These are phyloP conservation scores for Anthopleura xanthogrammica DNA, from an alignment of 92 coral and sea anemone genomes.

Conservation along the genomic window DNA sequence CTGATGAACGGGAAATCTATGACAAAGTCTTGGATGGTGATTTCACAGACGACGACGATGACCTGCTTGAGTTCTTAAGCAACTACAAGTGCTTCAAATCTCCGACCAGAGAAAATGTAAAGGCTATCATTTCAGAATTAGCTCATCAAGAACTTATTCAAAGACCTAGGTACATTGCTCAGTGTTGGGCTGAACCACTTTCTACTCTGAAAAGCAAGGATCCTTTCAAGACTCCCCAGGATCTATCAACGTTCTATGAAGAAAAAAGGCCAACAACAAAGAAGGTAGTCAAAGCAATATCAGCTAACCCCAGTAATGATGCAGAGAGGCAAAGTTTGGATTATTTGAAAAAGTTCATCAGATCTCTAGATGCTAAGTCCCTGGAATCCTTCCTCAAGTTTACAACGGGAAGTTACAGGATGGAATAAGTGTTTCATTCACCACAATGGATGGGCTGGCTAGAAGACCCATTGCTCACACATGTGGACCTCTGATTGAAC, in stretches of 20 bases:
- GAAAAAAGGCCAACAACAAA: slow-evolving; percentile 21
- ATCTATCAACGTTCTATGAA: no score
- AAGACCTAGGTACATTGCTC: slow-evolving; percentile 52
- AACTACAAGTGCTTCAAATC: slow-evolving; percentile 19
- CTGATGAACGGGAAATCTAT: slow-evolving; percentile 33
- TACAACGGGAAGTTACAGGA: slow-evolving; percentile 33
- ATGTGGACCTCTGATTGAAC: slow-evolving; percentile 49
- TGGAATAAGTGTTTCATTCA: slow-evolving; percentile 38
- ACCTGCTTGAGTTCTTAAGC: slow-evolving; percentile 30
- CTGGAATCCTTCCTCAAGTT: slow-evolving; percentile 40
- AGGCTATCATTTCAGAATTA: background rate
- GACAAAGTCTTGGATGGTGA: slow-evolving; percentile 15
- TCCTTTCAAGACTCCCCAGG: no score
- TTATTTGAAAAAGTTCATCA: slow-evolving; percentile 42
- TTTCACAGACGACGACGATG: slow-evolving; percentile 21
- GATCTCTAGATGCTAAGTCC: slow-evolving; percentile 27
- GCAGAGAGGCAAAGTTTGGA: slow-evolving; percentile 50
- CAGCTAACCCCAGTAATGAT: slow-evolving; percentile 32
- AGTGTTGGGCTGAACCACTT: slow-evolving; percentile 55
- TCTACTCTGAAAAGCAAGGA: no score
- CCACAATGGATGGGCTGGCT: slow-evolving; percentile 38
- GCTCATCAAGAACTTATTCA: slow-evolving; percentile 19
- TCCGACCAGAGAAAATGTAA: slow-evolving; percentile 35
- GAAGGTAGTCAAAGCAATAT: slow-evolving; percentile 47
- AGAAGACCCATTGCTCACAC: slow-evolving; percentile 56